phyloP scores from a whole-genome alignment of 1,140 invertebrate genomes.

The Fopius arisanus region DNA sequence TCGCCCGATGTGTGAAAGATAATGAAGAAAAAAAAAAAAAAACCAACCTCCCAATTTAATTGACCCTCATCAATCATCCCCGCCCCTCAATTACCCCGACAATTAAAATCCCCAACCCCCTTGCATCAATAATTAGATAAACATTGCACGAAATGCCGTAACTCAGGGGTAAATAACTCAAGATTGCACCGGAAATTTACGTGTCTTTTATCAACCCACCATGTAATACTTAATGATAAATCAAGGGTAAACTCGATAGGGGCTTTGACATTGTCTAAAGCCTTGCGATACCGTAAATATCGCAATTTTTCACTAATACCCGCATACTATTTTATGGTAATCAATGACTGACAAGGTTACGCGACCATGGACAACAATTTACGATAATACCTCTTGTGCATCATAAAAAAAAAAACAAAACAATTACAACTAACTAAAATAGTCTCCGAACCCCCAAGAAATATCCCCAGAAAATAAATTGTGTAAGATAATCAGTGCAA shows the following conservation, averaged over 20 bases:
- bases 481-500: too few relatives aligned
- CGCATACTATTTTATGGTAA: not conserved
- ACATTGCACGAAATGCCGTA: too few relatives aligned
- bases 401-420: too few relatives aligned
- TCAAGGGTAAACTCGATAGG: not conserved
- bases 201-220: not conserved
- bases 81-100: not conserved
- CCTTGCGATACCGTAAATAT: not conserved
- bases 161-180: too few relatives aligned
- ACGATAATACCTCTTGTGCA: not conserved
- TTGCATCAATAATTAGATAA: too few relatives aligned
- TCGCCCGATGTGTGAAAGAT: not conserved
- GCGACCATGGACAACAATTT: not conserved
- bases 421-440: too few relatives aligned
- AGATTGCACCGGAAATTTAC: too few relatives aligned
- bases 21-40: not conserved
- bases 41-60: not conserved
- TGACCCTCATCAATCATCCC: not conserved
- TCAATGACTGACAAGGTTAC: not conserved
- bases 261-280: not conserved
- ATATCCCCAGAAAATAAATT: too few relatives aligned
- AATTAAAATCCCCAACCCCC: too few relatives aligned
- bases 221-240: not conserved
- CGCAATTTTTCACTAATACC: not conserved
- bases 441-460: too few relatives aligned